phyloP scores from a whole-genome alignment of 2,888 invertebrate species.

The Cosmopolites sordidus region DNA sequence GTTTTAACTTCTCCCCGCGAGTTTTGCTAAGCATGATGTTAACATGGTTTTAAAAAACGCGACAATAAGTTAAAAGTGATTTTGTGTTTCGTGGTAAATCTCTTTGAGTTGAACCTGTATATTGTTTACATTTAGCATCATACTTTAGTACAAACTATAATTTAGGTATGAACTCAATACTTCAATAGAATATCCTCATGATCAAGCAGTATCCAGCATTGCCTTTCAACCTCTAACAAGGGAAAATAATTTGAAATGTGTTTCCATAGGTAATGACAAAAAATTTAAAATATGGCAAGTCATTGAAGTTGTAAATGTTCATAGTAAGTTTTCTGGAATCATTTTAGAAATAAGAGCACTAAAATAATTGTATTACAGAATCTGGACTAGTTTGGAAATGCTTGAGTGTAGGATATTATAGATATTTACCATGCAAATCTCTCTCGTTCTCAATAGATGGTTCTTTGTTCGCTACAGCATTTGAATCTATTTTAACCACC shows the following conservation, averaged over 20 bases:
- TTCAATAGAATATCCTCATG: slow-evolving; percentile 68
- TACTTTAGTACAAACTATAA: slow-evolving; percentile 15
- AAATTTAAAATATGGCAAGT: slow-evolving; percentile 70
- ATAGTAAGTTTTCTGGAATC: slow-evolving; percentile 46
- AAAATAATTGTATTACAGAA: slow-evolving; percentile 42
- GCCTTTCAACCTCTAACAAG: slow-evolving; percentile 55
- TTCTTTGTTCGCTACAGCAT: slow-evolving; percentile 69
- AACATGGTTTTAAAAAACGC: too few relatives aligned
- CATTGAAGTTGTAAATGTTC: slow-evolving; percentile 53
- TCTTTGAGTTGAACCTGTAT: too few relatives aligned
- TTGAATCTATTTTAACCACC: slow-evolving; percentile 62
- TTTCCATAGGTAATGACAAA: slow-evolving; percentile 64
- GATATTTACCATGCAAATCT: slow-evolving; percentile 54
- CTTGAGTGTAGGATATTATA: slow-evolving; percentile 59
- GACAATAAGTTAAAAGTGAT: too few relatives aligned
- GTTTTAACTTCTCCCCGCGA: too few relatives aligned
- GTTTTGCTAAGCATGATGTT: too few relatives aligned
- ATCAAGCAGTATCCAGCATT: slow-evolving; percentile 56
- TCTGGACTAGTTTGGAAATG: slow-evolving; percentile 63
- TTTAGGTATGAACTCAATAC: slow-evolving; percentile 67
- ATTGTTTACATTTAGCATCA: too few relatives aligned
- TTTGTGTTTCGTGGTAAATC: too few relatives aligned
- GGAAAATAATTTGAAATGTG: slow-evolving; percentile 51
- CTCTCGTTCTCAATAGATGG: slow-evolving; percentile 70
- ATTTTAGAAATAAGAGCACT: slow-evolving; percentile 11